Evolutionary conservation across 2,888 invertebrate genomes (phyloP).

Genomic region (Cryptophagus acutangulus): DNA sequence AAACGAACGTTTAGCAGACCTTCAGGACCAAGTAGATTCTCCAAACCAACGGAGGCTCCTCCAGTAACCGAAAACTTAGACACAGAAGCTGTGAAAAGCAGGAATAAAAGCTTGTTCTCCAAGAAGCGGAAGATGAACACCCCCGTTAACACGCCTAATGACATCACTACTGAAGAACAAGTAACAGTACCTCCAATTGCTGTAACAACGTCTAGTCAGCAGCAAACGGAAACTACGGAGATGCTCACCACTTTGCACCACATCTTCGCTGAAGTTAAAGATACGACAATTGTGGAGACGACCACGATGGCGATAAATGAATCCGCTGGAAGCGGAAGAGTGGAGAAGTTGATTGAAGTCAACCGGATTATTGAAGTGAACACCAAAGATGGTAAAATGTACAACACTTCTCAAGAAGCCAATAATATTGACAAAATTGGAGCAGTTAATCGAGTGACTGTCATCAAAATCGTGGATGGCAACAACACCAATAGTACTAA

Average conservation of each 20-base stretch:
- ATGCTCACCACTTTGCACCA: conserved; percentile 47
- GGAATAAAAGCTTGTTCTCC: conserved; percentile 54
- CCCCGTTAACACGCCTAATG: conserved; percentile 25
- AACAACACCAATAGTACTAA: conserved; percentile 28
- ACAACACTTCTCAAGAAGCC: conserved; percentile 53
- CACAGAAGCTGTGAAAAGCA: conserved; percentile 51
- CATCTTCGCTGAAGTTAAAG: conserved; percentile 48
- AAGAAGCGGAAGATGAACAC: conserved; percentile 42
- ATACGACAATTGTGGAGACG: conserved; percentile 32
- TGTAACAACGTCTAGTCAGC: conserved; percentile 15
- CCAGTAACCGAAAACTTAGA: conserved; percentile 34
- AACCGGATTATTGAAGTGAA: conserved; percentile 66
- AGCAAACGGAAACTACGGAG: conserved; percentile 31
- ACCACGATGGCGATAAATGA: conserved; percentile 45
- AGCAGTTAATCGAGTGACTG: conserved; percentile 63
- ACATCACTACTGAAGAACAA: conserved; percentile 15
- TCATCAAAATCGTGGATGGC: conserved; percentile 64
- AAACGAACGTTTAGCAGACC: conserved; percentile 13
- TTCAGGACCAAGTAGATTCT: conserved; percentile 15
- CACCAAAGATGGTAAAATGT: conserved; percentile 59
- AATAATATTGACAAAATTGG: conserved; percentile 63
- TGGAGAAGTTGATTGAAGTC: conserved; percentile 62
- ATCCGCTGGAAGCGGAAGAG: conserved; percentile 30
- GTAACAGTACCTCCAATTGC: conserved; percentile 15
- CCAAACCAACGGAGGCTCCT: conserved; percentile 24